Percentiles rank a stretch among this genome's conserved stretches.
These are phyloP conservation scores for Panagrolaimus sp. DNA, from an alignment of 1,140 invertebrate genomes.

Conservation along the genomic window DNA sequence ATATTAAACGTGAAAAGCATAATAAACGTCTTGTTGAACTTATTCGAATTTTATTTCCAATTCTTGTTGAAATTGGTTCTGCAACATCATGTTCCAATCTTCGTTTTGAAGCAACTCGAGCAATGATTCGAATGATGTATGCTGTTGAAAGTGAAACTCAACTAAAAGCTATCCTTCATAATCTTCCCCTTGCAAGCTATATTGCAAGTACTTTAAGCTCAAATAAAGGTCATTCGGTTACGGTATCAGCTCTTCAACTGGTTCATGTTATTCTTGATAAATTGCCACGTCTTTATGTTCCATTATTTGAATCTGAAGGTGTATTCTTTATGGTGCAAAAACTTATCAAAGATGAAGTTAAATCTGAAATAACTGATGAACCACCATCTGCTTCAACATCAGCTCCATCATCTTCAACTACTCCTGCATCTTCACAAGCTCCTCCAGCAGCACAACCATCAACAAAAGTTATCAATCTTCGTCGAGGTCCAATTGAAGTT, in stretches of 20 bases:
- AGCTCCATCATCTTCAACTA: no score
- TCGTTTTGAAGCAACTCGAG: conserved; percentile 42
- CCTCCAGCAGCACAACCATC: not conserved
- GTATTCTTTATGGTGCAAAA: conserved; percentile 1
- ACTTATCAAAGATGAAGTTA: not conserved
- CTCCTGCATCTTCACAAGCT: no score
- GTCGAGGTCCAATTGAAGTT: not conserved
- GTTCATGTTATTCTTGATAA: conserved; percentile 51
- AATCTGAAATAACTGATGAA: not conserved
- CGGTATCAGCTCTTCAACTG: conserved; percentile 51
- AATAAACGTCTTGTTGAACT: conserved; percentile 33
- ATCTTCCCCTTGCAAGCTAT: conserved; percentile 44
- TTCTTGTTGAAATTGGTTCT: conserved; percentile 53
- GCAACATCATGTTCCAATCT: conserved; percentile 39
- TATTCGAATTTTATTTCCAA: conserved; percentile 43
- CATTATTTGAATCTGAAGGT: conserved; percentile 54
- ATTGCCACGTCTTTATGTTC: conserved; percentile 49
- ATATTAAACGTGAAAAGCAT: conserved; percentile 24
- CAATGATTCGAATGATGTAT: conserved; percentile 53
- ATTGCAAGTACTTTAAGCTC: conserved; percentile 42
- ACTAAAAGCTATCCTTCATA: conserved; percentile 26
- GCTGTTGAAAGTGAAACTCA: conserved; percentile 42
- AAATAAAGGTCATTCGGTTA: conserved; percentile 48
- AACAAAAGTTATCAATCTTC: not conserved
- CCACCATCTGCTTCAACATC: not conserved